Evolutionary conservation across 2,113 vertebrate species (phyloP).

Genomic region (Pomatostomus ruficeps): DNA sequence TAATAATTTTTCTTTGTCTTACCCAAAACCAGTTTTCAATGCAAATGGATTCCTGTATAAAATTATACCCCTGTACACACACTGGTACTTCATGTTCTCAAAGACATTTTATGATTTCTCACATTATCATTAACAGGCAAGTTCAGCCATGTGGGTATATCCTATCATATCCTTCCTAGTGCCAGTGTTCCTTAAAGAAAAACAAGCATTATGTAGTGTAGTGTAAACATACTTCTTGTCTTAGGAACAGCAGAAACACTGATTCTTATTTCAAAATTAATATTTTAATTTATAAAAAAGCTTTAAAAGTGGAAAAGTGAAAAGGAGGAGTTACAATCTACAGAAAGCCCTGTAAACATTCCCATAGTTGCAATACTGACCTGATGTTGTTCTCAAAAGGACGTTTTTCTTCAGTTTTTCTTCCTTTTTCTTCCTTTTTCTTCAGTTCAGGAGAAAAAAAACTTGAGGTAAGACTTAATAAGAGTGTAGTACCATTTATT

Average conservation of each 20-base stretch:
- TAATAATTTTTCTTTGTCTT: not conserved
- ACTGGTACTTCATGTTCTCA: not conserved
- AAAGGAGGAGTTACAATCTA: rapidly evolving
- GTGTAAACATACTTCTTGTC: not conserved
- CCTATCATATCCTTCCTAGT: not conserved
- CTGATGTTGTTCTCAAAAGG: not conserved
- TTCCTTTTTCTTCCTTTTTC: too few species aligned
- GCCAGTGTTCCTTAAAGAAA: not conserved
- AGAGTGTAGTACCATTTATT: not conserved
- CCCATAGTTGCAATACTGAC: not conserved
- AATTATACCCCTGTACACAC: not conserved
- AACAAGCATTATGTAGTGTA: not conserved
- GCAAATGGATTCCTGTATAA: not conserved
- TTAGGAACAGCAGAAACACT: not conserved
- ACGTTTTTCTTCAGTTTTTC: too few species aligned
- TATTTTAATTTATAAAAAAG: not conserved
- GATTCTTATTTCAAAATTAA: not conserved
- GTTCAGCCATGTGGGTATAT: not conserved
- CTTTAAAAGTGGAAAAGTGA: not conserved
- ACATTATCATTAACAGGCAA: not conserved
- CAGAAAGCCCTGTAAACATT: not conserved
- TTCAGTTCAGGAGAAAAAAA: not conserved
- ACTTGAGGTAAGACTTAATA: not conserved
- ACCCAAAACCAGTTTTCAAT: not conserved
- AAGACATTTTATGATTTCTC: slow-evolving; percentile 13